Evolutionary conservation across 2,888 invertebrate species (phyloP).

Genomic region (Ectemnius continuus): DNA sequence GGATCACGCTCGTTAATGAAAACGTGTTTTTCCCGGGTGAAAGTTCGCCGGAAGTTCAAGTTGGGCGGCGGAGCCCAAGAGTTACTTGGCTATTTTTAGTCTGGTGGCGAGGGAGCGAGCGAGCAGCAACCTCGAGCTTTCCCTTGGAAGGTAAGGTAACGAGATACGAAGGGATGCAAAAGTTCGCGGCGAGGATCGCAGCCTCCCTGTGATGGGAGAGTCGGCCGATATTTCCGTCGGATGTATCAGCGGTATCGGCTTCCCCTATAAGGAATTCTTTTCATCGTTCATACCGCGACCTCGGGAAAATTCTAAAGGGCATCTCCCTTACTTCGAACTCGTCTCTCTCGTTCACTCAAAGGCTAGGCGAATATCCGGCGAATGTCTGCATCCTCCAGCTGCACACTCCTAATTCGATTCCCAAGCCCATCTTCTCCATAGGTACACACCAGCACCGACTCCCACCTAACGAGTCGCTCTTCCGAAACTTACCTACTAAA

Average conservation of each 20-base stretch:
- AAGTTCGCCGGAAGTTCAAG: no score
- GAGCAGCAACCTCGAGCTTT: not conserved
- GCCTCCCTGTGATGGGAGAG: not conserved
- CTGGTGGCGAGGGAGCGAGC: not conserved
- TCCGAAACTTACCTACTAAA: constrained; percentile 35
- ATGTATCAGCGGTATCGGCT: constrained; percentile 35
- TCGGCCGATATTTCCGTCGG: constrained; percentile 40
- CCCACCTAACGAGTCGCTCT: constrained; percentile 11
- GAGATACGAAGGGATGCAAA: not conserved
- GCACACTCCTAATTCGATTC: constrained; percentile 44
- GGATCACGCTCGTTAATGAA: no score
- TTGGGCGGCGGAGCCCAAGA: not conserved
- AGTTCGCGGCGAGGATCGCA: not conserved
- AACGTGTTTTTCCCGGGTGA: no score
- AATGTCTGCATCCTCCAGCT: constrained; percentile 13
- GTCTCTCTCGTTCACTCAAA: constrained; percentile 17
- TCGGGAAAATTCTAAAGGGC: constrained; percentile 41
- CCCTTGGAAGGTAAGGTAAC: not conserved
- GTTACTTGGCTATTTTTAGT: no score
- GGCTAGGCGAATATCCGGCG: constrained; percentile 22
- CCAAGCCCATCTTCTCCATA: constrained; percentile 27
- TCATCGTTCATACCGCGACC: constrained; percentile 30
- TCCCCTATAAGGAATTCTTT: constrained; percentile 37
- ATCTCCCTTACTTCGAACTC: constrained; percentile 3
- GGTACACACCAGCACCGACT: not conserved